Base-by-base conservation (phyloP, 2,113 vertebrate species). In the Artemisiospiza belli region DNA sequence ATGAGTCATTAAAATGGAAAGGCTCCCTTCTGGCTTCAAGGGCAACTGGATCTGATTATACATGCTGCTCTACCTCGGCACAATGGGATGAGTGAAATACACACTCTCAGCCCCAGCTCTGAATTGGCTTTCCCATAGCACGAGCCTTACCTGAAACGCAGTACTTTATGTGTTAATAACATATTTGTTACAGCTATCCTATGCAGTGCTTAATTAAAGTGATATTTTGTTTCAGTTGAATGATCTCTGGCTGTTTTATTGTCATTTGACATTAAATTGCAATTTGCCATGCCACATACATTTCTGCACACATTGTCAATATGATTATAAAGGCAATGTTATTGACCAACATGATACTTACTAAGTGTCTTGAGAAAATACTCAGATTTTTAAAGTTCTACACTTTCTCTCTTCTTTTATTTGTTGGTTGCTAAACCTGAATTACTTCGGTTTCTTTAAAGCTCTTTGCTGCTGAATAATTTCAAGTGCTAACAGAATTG, bases 171-270 rank as follows among this genome's bases (percentile, higher is more conserved):
- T 64, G 76, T 72, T 93, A 92, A 94, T 83, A 88, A 90, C 4
- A 1, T 67, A 86, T 86, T 92, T 93, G 72, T 83, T 84, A 87
- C 52, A 83, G 76, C 69, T 91, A 57, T 73, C 83, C 77, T 27
- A 37, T 33, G 87, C 67, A 93, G 92, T 44, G 68, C 78, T 90
- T 92, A 96, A 96, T 96, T 94, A 94, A 94, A 94, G 83, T 66
- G 86, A 70, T 92, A 94, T 95, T 96, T 97, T 91, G 52, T 91
- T 96, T 91, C 76, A 73, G 83, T 3, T 95, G 93, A 94, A 97
- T 92, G 94, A 92, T 92, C 66, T 70, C 72, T 31, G 57, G 68
- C 91, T 92, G 87, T 28, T 97, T 96, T 94, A 96, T 72, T 94
- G 83, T 94, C 82, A 81, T 91, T 90, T 92, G 96, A 96, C 89